These are phyloP conservation scores for Sitodiplosis mosellana DNA, from an alignment of 1,140 invertebrate genomes.

Conservation along the genomic window DNA sequence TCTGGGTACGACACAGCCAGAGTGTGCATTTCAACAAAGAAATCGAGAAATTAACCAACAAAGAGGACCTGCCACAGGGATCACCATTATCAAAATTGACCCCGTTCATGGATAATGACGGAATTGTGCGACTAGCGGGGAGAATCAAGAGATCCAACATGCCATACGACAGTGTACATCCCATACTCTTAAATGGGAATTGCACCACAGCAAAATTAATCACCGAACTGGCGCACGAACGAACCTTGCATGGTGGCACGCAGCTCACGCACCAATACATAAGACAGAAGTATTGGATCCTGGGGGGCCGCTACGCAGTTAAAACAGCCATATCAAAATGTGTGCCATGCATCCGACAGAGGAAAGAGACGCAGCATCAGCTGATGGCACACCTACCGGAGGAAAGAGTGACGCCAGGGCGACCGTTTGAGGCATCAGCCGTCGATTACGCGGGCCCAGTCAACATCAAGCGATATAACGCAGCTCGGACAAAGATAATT, in stretches of 20 bases:
- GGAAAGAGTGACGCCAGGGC: constrained; percentile 9
- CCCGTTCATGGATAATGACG: constrained; percentile 18
- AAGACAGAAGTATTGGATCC: constrained; percentile 12
- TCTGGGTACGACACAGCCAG: no score
- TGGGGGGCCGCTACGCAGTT: constrained; percentile 6
- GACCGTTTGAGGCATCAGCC: constrained; percentile 15
- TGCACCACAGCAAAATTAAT: no score
- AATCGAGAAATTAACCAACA: constrained; percentile 6
- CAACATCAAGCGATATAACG: constrained; percentile 4
- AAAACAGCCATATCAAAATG: constrained; percentile 10
- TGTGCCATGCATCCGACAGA: constrained; percentile 8
- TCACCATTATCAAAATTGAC: no score
- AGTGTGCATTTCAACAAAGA: constrained; percentile 9
- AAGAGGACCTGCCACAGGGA: constrained; percentile 5
- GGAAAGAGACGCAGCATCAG: no score
- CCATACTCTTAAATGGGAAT: constrained; percentile 12
- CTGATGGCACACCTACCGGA: constrained; percentile 20
- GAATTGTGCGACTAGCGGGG: constrained; percentile 25
- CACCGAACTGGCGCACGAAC: constrained; percentile 12
- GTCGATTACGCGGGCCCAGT: constrained; percentile 23
- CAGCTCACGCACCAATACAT: constrained; percentile 10
- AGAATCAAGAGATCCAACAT: constrained; percentile 15
- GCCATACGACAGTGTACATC: constrained; percentile 13
- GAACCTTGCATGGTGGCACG: constrained; percentile 12
- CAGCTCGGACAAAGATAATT: no score